Percentiles rank a stretch among this genome's conserved stretches.
Conservation (phyloP, 2,888 invertebrate species). For the Ephialtes manifestator region DNA sequence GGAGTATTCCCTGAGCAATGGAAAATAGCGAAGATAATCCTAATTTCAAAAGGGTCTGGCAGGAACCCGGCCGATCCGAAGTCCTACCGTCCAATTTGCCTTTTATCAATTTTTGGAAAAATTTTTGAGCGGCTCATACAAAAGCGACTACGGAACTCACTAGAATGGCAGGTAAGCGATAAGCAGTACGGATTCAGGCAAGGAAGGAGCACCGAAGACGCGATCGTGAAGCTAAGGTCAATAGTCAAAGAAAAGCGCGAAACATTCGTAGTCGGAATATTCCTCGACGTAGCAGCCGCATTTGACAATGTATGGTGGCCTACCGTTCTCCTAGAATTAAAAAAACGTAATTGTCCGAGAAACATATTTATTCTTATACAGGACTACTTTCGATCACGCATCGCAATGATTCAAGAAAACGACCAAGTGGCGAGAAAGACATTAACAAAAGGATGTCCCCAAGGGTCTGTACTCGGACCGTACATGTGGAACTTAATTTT, state of each 20-base stretch:
- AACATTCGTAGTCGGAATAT: constrained; percentile 29
- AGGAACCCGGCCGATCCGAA: not conserved
- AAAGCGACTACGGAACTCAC: not conserved
- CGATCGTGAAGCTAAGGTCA: constrained; percentile 19
- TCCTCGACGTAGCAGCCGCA: constrained; percentile 50
- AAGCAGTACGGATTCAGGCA: constrained; percentile 43
- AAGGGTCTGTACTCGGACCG: constrained; percentile 64
- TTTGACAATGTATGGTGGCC: too few species aligned
- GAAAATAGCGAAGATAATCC: not conserved
- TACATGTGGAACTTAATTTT: constrained; percentile 15
- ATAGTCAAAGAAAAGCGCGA: not conserved
- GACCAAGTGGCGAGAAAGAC: not conserved
- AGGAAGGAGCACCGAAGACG: constrained; percentile 32
- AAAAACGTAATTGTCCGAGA: constrained; percentile 24
- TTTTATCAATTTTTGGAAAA: constrained; percentile 28
- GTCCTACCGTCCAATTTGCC: constrained; percentile 22
- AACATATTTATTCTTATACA: not conserved
- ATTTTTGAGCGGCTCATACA: not conserved
- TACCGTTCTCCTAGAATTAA: constrained; percentile 22
- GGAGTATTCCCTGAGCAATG: constrained; percentile 23
- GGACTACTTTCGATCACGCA: constrained; percentile 31
- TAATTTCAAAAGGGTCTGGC: constrained; percentile 1
- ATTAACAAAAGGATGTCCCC: constrained; percentile 62
- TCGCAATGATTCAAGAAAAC: not conserved
- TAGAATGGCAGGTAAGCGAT: not conserved